Evolutionary conservation across 2,113 vertebrate species (phyloP).

Genomic region (Hirundichthys speculiger): DNA sequence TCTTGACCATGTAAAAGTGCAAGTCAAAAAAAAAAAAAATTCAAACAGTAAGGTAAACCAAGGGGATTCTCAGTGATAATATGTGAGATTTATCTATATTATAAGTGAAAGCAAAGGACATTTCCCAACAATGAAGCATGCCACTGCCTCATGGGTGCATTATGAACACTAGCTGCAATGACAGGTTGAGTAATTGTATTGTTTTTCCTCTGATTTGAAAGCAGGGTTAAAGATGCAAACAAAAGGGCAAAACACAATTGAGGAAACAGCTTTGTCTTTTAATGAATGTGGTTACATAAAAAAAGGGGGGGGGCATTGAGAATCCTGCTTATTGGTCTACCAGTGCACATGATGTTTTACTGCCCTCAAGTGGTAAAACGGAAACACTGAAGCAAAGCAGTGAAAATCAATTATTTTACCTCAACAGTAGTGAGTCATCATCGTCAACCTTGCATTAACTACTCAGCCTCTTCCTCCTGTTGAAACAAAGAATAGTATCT

Average conservation of each 20-base stretch:
- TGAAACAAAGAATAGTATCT: background rate
- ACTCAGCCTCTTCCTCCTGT: slow-evolving; percentile 75
- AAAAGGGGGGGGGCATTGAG: slow-evolving; percentile 8
- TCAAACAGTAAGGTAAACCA: slow-evolving; percentile 21
- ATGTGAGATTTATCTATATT: slow-evolving; percentile 21
- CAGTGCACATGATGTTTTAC: slow-evolving; percentile 24
- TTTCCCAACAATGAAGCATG: background rate
- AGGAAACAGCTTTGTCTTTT: slow-evolving; percentile 33
- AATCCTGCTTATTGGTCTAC: slow-evolving; percentile 2
- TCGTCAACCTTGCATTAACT: slow-evolving; percentile 29
- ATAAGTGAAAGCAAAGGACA: slow-evolving; percentile 1
- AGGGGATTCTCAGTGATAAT: background rate
- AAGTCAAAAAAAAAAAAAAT: slow-evolving; percentile 8
- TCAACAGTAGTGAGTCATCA: slow-evolving; percentile 37
- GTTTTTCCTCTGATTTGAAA: slow-evolving; percentile 29
- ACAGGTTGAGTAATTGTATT: slow-evolving; percentile 23
- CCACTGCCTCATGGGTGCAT: background rate
- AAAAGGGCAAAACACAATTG: slow-evolving; percentile 15
- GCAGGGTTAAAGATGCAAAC: slow-evolving; percentile 28
- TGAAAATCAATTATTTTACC: slow-evolving; percentile 46
- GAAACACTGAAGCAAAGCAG: too few species aligned
- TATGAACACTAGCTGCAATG: slow-evolving; percentile 7
- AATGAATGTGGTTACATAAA: slow-evolving; percentile 52
- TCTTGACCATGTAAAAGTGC: slow-evolving; percentile 24
- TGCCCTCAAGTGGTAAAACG: slow-evolving; percentile 65